These are phyloP conservation scores for Drosophila borborema DNA, from an alignment of 2,888 invertebrate genomes.

Conservation along the genomic window DNA sequence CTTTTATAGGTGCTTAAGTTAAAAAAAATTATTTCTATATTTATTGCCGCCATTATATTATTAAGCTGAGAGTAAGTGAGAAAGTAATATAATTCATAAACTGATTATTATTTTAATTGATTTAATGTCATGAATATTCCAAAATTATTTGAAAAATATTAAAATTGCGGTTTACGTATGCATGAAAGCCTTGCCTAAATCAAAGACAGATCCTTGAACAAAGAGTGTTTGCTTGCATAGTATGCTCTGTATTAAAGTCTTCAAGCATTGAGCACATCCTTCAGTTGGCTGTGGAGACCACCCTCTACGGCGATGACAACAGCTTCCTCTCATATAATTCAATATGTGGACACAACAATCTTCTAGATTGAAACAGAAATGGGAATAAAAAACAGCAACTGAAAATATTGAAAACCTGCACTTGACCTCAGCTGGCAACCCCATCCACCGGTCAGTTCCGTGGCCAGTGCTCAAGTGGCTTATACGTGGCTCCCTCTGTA, in stretches of 20 bases:
- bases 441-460: constrained; percentile 55
- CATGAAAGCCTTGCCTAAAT: too few relatives aligned
- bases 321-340: constrained; percentile 74
- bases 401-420: constrained; percentile 58
- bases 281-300: background rate
- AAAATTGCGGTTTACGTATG: too few relatives aligned
- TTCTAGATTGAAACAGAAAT: constrained; percentile 55
- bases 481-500: constrained; percentile 58
- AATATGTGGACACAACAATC: constrained; percentile 48
- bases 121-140: too few relatives aligned
- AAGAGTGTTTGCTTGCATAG: background rate
- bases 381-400: constrained; percentile 28
- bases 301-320: constrained; percentile 38
- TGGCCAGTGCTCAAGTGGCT: constrained; percentile 67
- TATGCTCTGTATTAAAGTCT: background rate
- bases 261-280: background rate
- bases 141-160: too few relatives aligned
- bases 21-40: too few relatives aligned
- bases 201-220: background rate
- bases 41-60: too few relatives aligned
- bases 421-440: constrained; percentile 67
- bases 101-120: too few relatives aligned
- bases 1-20: too few relatives aligned
- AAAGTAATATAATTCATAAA: too few relatives aligned
- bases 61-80: too few relatives aligned